These are phyloP conservation scores for Aplodontia rufa DNA, from an alignment of 2,113 vertebrate species.

Conservation along the genomic window DNA sequence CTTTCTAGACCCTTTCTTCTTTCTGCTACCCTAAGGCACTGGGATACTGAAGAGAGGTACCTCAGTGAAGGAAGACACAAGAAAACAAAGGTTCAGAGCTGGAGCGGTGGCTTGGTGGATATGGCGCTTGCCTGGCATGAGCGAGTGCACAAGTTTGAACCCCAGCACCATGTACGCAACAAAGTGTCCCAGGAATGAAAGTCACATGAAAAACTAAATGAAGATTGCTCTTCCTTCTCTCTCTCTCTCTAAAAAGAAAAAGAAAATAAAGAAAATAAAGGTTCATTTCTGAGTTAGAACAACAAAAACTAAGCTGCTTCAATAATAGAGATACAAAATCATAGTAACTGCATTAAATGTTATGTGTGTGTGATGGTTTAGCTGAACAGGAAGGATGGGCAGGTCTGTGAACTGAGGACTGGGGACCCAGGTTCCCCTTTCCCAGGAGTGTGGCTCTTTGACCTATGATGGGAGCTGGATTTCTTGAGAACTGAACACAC, in stretches of 20 bases:
- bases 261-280: neutral
- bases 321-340: neutral
- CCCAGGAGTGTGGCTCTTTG: neutral
- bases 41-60: neutral
- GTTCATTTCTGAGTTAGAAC: neutral
- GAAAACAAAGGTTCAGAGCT: neutral
- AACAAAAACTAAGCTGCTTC: neutral
- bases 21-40: neutral
- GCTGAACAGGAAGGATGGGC: neutral
- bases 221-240: no score
- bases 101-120: no score
- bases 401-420: neutral
- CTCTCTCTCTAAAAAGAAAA: no score
- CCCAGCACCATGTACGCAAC: no score
- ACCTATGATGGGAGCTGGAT: neutral
- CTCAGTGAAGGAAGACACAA: neutral
- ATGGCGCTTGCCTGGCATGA: no score
- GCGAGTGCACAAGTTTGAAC: no score
- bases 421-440: neutral
- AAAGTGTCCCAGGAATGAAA: no score
- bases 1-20: neutral
- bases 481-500: no score
- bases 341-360: no score
- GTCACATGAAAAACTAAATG: no score
- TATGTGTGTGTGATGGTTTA: no score